Evolutionary conservation across 2,888 invertebrate genomes (phyloP).

Genomic region (Tetranychus piercei): DNA sequence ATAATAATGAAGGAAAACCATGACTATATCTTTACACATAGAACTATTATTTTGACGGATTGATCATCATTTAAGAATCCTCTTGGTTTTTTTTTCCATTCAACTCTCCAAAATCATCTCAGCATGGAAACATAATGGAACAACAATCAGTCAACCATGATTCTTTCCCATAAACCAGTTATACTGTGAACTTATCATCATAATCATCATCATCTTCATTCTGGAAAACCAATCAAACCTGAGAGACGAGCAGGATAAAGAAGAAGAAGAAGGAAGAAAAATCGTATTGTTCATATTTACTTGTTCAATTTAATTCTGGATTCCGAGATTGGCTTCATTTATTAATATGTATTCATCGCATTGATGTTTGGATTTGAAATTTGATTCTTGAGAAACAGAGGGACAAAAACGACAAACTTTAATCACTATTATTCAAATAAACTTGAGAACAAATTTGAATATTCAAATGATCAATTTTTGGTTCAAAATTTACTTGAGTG

Average conservation of each 20-base stretch:
- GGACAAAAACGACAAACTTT: no score
- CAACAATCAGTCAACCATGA: background rate
- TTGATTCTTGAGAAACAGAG: no score
- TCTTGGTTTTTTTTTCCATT: background rate
- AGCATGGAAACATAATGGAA: conserved; percentile 1
- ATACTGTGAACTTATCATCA: background rate
- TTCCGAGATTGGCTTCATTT: no score
- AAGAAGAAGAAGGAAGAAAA: background rate
- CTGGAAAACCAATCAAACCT: background rate
- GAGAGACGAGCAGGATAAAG: background rate
- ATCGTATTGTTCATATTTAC: background rate
- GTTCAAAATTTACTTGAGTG: no score
- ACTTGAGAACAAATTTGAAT: no score
- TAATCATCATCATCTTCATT: background rate
- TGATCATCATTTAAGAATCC: background rate
- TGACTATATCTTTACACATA: background rate
- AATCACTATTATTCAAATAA: no score
- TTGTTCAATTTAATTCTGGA: no score
- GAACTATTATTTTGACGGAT: background rate
- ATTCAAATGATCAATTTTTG: no score
- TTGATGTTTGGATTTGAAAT: no score
- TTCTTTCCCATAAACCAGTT: background rate
- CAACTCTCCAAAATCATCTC: background rate
- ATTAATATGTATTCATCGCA: no score
- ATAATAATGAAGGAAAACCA: background rate